Base-by-base conservation (phyloP, 2,888 invertebrate species). In the Parascotia fuliginaria region DNA sequence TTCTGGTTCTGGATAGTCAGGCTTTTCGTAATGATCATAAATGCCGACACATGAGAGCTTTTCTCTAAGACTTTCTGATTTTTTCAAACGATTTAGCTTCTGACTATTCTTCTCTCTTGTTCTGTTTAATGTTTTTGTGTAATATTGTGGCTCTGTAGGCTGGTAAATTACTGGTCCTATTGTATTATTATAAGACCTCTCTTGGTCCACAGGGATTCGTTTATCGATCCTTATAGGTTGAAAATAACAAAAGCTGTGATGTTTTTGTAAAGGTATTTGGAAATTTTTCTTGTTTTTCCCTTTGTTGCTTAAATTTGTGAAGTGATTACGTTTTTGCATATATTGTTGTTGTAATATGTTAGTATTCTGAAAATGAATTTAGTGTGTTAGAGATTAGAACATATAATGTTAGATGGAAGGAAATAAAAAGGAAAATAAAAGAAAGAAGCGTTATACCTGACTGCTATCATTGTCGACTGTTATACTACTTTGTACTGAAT, bases 201-300 rank as follows among this genome's bases (percentile, higher is more conserved):
- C 90, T 65, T 89, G 89, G 54, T 92, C 91, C 50, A 88, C 87
- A 1, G 88, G 86, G 15, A 89, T 85, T 64, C 94, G 91, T 64
- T 94, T 93, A 69, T 94, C 94, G 69, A 92, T 88, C 75, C 94
- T 93, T 61, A 94, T 94, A 4, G 94, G 94, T 85, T 94, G 94
- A 65, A 94, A 94, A 68, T 94, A 94, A 72, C 94, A 94, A 75
- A 94, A 94, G 77, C 94, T 94, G 80, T 94, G 94, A 69, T 94
- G 94, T 77, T 94, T 94, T 77, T 94, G 94, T 31, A 94, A 76
- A 1, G 94, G 94, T 65, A 94, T 93, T 89, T 94, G 94, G 64
- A 94, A 94, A 61, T 93, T 93, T 83, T 94, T 94, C 87, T 94
- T 94, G 69, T 93, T 87, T 67, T 92, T 92, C 33, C 89, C 89